Conservation (phyloP, 2,797 vertebrate species). For the Octomys mimax region DNA sequence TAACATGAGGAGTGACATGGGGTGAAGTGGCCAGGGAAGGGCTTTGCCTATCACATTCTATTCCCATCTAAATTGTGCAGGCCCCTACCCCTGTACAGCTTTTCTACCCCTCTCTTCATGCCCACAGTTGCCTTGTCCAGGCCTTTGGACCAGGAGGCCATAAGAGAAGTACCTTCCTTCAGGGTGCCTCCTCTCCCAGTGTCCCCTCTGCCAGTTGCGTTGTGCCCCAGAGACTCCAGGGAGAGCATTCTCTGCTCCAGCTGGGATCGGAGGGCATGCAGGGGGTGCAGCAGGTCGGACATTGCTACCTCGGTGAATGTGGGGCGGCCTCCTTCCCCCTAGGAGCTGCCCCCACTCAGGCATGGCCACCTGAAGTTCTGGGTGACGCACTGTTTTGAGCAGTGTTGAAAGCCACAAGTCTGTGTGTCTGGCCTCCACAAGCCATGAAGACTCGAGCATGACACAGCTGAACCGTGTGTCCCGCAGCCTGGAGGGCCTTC, state of each 20-base stretch:
- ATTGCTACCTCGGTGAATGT: background rate
- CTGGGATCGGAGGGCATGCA: background rate
- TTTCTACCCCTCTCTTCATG: fast-evolving
- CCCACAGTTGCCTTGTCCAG: background rate
- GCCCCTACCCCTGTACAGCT: fast-evolving
- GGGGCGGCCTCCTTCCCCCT: fast-evolving
- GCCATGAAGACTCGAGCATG: background rate
- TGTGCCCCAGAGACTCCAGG: background rate
- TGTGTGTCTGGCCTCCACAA: background rate
- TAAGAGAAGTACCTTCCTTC: background rate
- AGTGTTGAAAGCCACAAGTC: fast-evolving
- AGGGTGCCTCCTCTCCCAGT: background rate
- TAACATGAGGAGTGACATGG: fast-evolving
- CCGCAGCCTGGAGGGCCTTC: background rate
- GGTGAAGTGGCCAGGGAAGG: background rate
- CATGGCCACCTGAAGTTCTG: background rate
- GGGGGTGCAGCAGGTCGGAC: background rate
- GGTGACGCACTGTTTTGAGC: too few relatives aligned
- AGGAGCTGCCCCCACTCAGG: background rate
- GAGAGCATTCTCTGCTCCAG: background rate
- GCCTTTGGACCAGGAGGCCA: background rate
- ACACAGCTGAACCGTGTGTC: background rate
- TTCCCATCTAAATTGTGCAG: background rate
- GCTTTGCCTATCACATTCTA: background rate
- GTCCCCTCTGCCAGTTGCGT: background rate